A percentile compares a stretch with the other conserved stretches of the same genome.
These are phyloP conservation scores for Pyrocephalus nanus DNA, from an alignment of 2,797 vertebrate genomes.

Conservation along the genomic window DNA sequence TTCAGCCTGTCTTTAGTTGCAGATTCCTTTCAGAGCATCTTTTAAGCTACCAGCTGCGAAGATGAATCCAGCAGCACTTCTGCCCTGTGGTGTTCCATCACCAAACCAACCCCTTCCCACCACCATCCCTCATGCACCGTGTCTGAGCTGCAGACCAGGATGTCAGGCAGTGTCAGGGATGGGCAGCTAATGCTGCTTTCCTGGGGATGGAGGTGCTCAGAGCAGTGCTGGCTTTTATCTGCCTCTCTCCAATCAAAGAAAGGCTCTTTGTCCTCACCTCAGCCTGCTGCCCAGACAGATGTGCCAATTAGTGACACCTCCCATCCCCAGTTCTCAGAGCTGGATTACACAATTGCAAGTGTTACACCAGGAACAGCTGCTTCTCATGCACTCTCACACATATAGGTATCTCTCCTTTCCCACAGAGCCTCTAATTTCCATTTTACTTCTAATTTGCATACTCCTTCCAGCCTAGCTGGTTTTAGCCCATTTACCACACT, in stretches of 20 bases:
- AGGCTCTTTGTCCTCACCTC: background rate
- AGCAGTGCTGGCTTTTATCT: background rate
- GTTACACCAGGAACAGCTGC: background rate
- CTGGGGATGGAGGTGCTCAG: background rate
- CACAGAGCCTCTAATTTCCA: conserved; percentile 4
- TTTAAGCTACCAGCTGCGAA: accelerated
- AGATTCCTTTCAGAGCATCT: background rate
- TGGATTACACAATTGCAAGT: background rate
- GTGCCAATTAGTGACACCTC: background rate
- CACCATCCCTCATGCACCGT: accelerated
- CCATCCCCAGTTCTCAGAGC: background rate
- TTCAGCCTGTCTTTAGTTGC: background rate
- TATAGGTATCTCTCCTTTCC: background rate
- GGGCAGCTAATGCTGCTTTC: background rate
- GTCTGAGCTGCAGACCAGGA: background rate
- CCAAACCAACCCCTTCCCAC: background rate
- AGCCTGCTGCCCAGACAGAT: background rate
- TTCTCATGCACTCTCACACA: background rate
- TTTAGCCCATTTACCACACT: conserved; percentile 47
- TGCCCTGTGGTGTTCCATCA: background rate
- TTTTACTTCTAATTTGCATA: conserved; percentile 40
- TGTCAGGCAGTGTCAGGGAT: accelerated
- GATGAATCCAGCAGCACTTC: background rate
- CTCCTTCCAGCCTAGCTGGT: conserved; percentile 7
- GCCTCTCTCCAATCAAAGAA: background rate